These are phyloP conservation scores for Amphiura filiformis DNA, from an alignment of 35 echinoderm and acorn worm genomes.

Conservation along the genomic window DNA sequence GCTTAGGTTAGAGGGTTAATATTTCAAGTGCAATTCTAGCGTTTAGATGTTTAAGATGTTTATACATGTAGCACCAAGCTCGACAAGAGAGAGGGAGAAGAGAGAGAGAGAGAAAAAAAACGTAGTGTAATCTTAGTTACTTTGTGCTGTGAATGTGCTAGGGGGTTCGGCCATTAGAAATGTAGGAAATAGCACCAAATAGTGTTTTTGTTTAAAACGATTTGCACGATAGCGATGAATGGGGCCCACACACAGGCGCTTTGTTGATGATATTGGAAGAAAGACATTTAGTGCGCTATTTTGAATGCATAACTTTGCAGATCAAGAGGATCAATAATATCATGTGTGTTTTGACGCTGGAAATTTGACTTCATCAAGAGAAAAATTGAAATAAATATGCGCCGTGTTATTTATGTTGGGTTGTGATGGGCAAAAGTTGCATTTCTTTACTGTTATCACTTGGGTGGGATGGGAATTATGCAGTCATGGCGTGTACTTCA, in stretches of 20 bases:
- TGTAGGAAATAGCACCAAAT: not conserved
- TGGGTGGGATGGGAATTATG: too few species aligned
- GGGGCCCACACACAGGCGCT: not conserved
- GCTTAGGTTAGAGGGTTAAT: too few species aligned
- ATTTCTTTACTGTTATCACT: too few species aligned
- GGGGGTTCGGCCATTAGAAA: not conserved
- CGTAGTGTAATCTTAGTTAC: not conserved
- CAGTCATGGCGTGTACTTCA: too few species aligned
- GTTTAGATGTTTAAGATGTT: too few species aligned
- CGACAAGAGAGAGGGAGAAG: too few species aligned
- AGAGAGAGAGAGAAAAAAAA: not conserved
- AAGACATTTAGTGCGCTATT: not conserved
- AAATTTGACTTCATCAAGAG: not conserved
- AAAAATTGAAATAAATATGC: not conserved
- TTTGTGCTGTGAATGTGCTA: not conserved
- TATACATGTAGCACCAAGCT: too few species aligned
- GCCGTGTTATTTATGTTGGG: too few species aligned
- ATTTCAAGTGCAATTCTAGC: too few species aligned
- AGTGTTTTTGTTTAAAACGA: slow-evolving; percentile 15
- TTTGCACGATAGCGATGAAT: slow-evolving; percentile 3
- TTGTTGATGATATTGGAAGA: not conserved
- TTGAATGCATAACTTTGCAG: not conserved
- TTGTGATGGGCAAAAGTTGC: too few species aligned
- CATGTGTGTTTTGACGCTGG: not conserved
- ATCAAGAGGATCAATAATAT: not conserved